Base-by-base conservation (phyloP, 1,140 invertebrate species). In the Hesperophylax magnus region DNA sequence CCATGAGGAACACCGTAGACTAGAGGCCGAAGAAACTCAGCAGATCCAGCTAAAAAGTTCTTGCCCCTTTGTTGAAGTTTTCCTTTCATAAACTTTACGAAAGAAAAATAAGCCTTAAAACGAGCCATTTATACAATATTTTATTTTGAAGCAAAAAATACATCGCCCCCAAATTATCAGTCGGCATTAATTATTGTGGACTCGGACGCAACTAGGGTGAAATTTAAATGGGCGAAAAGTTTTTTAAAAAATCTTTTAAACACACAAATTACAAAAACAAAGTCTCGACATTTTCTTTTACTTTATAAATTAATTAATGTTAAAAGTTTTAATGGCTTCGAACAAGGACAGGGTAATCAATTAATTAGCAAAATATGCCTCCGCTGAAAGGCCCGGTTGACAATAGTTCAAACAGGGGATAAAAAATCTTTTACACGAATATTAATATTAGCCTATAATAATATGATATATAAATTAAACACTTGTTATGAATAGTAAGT, bases 241-340 rank as follows among this genome's bases (percentile, higher is more conserved):
- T 71, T 71, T 53, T 71, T 31, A 47, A 24, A n/a, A 71, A 71
- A 71, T 71, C 67, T 71, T 71, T 71, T 53, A 71, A 71, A 71
- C 31, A 71, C 67, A 71, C 67, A 71, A 71, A 71, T 71, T 71
- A 71, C 39, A 71, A 71, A 71, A 71, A 71, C 34, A 39, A 71
- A 71, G 67, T 52, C 67, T 53, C 67, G 67, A 71, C 67, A 17
- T 71, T 71, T 71, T 71, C 67, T 71, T 71, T 71, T 71, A 71
- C 67, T 71, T 71, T 71, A 71, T 71, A 71, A 39, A 71, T 71
- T 71, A 71, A 71, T 71, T 52, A 71, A 71, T 53, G 67, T 71
- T 53, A 71, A 71, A 71, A 71, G 67, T 71, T 71, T 71, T 71
- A 71, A 71, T 71, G 67, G 39, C 67, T 53, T 24, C 15, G 39